These are phyloP conservation scores for Nomia melanderi DNA, from an alignment of 1,140 invertebrate species.

Conservation along the genomic window DNA sequence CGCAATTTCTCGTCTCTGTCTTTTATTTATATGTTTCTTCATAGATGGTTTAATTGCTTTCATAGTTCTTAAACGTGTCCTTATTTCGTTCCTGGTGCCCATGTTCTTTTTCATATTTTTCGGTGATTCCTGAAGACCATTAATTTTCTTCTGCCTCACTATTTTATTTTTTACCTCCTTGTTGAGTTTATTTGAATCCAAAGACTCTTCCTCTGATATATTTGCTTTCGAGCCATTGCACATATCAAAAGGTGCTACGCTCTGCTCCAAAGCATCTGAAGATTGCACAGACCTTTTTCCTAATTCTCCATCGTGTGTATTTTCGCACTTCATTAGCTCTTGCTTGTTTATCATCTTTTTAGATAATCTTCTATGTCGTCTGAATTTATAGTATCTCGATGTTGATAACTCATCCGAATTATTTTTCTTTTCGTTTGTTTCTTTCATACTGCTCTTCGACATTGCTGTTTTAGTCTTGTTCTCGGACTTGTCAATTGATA, in stretches of 20 bases:
- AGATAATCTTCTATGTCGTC: slow-evolving; percentile 36
- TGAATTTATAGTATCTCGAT: slow-evolving; percentile 43
- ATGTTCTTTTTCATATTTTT: slow-evolving; percentile 8
- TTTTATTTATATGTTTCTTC: slow-evolving; percentile 62
- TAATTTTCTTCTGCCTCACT: background rate
- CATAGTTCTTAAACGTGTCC: slow-evolving; percentile 32
- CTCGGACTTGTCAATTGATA: background rate
- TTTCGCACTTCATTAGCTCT: slow-evolving; percentile 36
- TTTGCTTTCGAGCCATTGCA: background rate
- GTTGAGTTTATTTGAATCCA: background rate
- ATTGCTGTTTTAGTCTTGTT: slow-evolving; percentile 3
- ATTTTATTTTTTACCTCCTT: background rate
- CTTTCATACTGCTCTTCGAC: background rate
- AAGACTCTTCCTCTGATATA: background rate
- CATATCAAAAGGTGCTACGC: background rate
- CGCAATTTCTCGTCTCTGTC: slow-evolving; percentile 69
- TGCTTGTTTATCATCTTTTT: slow-evolving; percentile 46
- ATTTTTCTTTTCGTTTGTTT: slow-evolving; percentile 42
- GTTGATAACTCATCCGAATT: slow-evolving; percentile 32
- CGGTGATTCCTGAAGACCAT: background rate
- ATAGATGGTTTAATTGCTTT: slow-evolving; percentile 32
- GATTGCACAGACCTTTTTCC: background rate
- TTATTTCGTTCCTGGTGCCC: slow-evolving; percentile 32
- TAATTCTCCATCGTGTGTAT: slow-evolving; percentile 11
- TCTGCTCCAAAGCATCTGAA: background rate